A percentile compares a stretch with the other conserved stretches of the same genome.
These are phyloP conservation scores for Ochropacha duplaris DNA, from an alignment of 2,888 invertebrate species.

Conservation along the genomic window DNA sequence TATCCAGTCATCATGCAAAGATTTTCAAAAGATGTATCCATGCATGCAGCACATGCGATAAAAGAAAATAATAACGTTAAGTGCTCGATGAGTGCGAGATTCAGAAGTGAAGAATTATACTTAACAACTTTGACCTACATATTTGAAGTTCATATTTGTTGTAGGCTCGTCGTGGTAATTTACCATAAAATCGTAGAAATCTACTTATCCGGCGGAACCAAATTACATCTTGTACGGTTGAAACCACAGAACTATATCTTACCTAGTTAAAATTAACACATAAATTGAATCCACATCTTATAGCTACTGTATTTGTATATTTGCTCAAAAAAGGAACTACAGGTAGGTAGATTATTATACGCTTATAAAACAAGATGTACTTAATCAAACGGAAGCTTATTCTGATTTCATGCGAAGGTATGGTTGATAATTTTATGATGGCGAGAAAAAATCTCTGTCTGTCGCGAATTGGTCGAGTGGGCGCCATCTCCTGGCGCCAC, in stretches of 20 bases:
- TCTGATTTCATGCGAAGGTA: slow-evolving; percentile 32
- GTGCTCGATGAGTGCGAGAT: not conserved
- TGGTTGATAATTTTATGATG: slow-evolving; percentile 59
- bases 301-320: not conserved
- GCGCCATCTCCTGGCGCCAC: slow-evolving; percentile 73
- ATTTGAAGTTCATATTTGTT: not conserved
- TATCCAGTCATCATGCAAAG: not conserved
- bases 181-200: not conserved
- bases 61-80: not conserved
- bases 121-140: not conserved
- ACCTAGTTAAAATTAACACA: not conserved
- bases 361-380: not conserved
- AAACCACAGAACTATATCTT: not conserved
- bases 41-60: not conserved
- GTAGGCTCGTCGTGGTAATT: not conserved
- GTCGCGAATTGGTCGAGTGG: slow-evolving; percentile 50
- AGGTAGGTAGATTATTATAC: not conserved
- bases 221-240: not conserved
- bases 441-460: slow-evolving; percentile 54
- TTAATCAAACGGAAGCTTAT: slow-evolving; percentile 35
- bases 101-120: not conserved
- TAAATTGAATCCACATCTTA: not conserved
- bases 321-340: too few species aligned
- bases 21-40: not conserved
- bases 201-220: not conserved